Percentiles rank a stretch among this genome's conserved stretches.
phyloP scores from a whole-genome alignment of 2,113 vertebrate genomes.

The Plotosus lineatus region DNA sequence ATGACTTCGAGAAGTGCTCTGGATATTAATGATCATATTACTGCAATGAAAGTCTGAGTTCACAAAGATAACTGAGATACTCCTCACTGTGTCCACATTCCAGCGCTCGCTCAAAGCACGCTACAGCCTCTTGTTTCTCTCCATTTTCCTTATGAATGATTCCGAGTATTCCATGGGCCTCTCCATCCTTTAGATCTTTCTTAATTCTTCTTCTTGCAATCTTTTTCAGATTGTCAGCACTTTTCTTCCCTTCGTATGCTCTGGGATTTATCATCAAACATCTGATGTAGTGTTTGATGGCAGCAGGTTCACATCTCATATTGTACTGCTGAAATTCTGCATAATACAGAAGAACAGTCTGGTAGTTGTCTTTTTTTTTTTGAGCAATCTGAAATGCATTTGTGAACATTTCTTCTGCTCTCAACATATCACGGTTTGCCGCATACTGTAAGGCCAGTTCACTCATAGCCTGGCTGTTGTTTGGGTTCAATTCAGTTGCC shows the following conservation, averaged over 20 bases:
- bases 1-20: no score
- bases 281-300: conserved; percentile 46
- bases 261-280: conserved; percentile 19
- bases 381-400: not conserved
- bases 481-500: conserved; percentile 41
- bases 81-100: conserved; percentile 23
- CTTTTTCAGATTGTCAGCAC: not conserved
- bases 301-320: conserved; percentile 29
- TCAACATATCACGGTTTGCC: conserved; percentile 13
- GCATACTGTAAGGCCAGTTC: conserved; percentile 38
- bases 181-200: conserved; percentile 31
- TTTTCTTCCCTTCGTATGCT: not conserved
- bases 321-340: conserved; percentile 38
- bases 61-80: conserved; percentile 45
- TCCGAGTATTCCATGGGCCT: conserved; percentile 51
- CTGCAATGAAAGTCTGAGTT: conserved; percentile 48
- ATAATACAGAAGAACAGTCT: conserved; percentile 3
- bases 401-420: conserved; percentile 54
- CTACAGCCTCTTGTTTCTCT: conserved; percentile 40
- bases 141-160: conserved; percentile 46
- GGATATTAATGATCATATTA: no score
- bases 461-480: conserved; percentile 38
- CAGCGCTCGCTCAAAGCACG: conserved; percentile 52
- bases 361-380: conserved; percentile 6
- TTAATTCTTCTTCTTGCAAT: conserved; percentile 34